Conservation (phyloP, 2,797 vertebrate genomes). For the Ptychadena robeensis region DNA sequence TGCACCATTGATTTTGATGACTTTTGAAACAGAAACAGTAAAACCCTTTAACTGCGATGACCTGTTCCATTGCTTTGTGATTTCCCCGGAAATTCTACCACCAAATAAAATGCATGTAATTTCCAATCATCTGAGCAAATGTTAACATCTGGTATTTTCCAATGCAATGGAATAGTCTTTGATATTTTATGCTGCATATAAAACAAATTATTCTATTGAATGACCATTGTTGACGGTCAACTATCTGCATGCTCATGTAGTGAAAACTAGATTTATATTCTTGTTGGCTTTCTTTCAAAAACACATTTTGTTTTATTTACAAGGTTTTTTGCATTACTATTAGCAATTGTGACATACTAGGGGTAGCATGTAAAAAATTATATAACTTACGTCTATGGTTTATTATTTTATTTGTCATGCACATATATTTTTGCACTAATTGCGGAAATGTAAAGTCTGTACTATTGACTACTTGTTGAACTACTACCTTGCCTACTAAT, state of each 20-base stretch:
- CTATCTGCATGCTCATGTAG: background rate
- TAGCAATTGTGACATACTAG: too few species aligned
- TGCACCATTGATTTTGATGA: constrained; percentile 42
- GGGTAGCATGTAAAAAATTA: too few species aligned
- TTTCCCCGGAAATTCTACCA: background rate
- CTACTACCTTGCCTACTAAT: too few species aligned
- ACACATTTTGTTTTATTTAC: background rate
- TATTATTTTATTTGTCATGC: too few species aligned
- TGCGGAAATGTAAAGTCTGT: too few species aligned
- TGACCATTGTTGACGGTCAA: background rate
- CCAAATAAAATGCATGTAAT: constrained; percentile 6
- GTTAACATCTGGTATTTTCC: background rate
- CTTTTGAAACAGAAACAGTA: constrained; percentile 25
- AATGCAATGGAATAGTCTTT: background rate
- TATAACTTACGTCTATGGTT: too few species aligned
- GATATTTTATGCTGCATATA: background rate
- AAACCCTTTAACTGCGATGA: constrained; percentile 32
- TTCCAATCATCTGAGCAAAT: background rate
- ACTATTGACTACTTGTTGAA: too few species aligned
- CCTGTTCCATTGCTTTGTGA: constrained; percentile 8
- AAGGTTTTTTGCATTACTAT: too few species aligned
- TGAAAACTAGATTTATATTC: background rate
- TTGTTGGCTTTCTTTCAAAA: background rate
- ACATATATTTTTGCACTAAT: too few species aligned
- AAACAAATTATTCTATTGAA: background rate